Percentiles rank a stretch among this genome's conserved stretches.
Evolutionary conservation across 2,888 invertebrate species (phyloP).

Genomic region (Rhogogaster chlorosoma): DNA sequence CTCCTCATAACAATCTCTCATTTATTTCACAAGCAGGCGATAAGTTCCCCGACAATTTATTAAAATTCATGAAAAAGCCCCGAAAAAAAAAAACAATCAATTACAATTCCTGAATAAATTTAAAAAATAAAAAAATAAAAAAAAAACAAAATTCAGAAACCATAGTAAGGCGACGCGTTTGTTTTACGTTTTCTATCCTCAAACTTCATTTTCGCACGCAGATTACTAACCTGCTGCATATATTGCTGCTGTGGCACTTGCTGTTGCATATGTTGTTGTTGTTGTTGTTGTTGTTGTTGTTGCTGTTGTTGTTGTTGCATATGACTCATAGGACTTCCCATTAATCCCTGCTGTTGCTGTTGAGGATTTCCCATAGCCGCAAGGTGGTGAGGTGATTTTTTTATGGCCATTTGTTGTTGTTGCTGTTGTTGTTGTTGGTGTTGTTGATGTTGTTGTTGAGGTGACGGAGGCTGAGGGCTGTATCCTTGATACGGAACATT

Average conservation of each 20-base stretch:
- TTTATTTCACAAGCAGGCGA: not conserved
- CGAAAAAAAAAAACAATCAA: too few species aligned
- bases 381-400: slow-evolving; percentile 74
- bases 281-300: slow-evolving; percentile 71
- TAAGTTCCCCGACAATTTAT: too few species aligned
- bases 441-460: slow-evolving; percentile 78
- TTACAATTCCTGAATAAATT: too few species aligned
- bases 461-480: slow-evolving; percentile 80
- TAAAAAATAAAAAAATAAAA: not conserved
- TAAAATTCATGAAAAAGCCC: too few species aligned
- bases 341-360: slow-evolving; percentile 77
- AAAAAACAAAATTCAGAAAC: not conserved
- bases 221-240: slow-evolving; percentile 76
- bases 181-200: not conserved
- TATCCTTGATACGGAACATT: slow-evolving; percentile 81
- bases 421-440: slow-evolving; percentile 77
- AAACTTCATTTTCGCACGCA: slow-evolving; percentile 18
- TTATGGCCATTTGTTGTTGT: slow-evolving; percentile 73
- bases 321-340: slow-evolving; percentile 71
- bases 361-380: slow-evolving; percentile 73
- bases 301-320: slow-evolving; percentile 57
- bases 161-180: not conserved
- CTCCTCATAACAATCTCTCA: not conserved
- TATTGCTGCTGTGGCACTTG: slow-evolving; percentile 75
- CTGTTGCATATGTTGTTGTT: slow-evolving; percentile 70